Conservation (phyloP, 2,888 invertebrate species). For the Ichneumoninae sp. region DNA sequence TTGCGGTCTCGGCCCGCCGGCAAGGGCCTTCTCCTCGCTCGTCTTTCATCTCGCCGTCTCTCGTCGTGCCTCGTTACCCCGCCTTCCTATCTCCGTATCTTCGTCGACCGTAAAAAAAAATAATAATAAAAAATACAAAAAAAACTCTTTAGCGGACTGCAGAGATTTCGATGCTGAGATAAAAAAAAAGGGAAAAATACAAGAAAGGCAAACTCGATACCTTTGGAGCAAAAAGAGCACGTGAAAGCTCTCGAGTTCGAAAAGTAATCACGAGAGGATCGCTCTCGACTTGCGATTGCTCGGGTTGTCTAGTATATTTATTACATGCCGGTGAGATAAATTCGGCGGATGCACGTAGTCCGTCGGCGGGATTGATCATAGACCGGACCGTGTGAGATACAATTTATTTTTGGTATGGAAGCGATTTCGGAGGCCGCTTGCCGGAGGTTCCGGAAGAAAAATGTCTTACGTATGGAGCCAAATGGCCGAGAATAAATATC, state of each 20-base stretch:
- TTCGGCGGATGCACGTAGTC: not conserved
- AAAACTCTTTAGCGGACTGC: not conserved
- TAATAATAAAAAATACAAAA: not conserved
- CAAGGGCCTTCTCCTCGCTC: conserved; percentile 35
- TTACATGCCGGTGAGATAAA: not conserved
- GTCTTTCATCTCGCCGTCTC: conserved; percentile 66
- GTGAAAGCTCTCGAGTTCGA: conserved; percentile 1
- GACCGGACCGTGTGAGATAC: conserved; percentile 17
- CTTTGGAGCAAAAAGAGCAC: not conserved
- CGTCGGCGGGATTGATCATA: not conserved
- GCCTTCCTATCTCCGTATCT: conserved; percentile 29
- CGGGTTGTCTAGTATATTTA: not conserved
- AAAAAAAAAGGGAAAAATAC: not conserved
- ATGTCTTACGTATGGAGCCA: conserved; percentile 33
- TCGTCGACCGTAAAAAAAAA: conserved; percentile 2
- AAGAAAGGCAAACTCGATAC: not conserved
- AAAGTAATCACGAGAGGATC: not conserved
- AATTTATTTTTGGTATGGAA: conserved; percentile 12
- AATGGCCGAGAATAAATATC: conserved; percentile 46
- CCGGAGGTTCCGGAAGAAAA: conserved; percentile 14
- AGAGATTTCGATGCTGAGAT: conserved; percentile 9
- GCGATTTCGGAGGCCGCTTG: conserved; percentile 8
- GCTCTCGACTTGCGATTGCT: not conserved
- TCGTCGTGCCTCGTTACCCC: conserved; percentile 53
- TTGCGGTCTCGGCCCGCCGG: conserved; percentile 59